A percentile compares a stretch with the other conserved stretches of the same genome.
Evolutionary conservation across 2,888 invertebrate species (phyloP).

Genomic region (Perizoma flavofasciatum): DNA sequence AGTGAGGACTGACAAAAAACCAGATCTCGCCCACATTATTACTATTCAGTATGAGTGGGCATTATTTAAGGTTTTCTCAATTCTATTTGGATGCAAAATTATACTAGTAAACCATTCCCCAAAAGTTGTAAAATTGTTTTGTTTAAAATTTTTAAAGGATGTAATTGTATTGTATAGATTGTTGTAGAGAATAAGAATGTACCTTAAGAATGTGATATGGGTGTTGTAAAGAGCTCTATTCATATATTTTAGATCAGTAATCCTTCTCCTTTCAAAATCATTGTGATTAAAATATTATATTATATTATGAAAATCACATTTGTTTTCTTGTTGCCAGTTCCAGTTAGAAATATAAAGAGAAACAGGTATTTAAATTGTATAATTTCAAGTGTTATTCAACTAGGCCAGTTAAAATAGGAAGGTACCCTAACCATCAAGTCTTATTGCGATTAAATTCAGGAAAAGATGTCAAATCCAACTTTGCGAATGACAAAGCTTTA

Average conservation of each 20-base stretch:
- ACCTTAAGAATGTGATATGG: constrained; percentile 80
- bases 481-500: no score
- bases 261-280: constrained; percentile 34
- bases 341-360: no score
- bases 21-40: constrained; percentile 57
- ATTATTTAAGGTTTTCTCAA: constrained; percentile 46
- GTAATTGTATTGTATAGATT: constrained; percentile 66
- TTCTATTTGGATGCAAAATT: constrained; percentile 41
- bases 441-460: no score
- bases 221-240: constrained; percentile 78
- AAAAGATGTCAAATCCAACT: no score
- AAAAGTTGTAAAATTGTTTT: constrained; percentile 62
- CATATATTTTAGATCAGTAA: constrained; percentile 58
- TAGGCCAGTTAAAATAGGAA: no score
- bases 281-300: constrained; percentile 42
- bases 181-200: constrained; percentile 60
- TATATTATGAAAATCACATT: constrained; percentile 30
- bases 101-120: constrained; percentile 65
- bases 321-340: constrained; percentile 24
- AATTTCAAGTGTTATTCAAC: no score
- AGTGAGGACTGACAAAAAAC: constrained; percentile 80
- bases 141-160: constrained; percentile 52
- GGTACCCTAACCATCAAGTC: no score
- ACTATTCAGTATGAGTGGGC: constrained; percentile 64
- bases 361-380: no score